Evolutionary conservation across 2,888 invertebrate species (phyloP), one percentile per base, ranked within the genome.

Genomic region (Axea sp.): DNA sequence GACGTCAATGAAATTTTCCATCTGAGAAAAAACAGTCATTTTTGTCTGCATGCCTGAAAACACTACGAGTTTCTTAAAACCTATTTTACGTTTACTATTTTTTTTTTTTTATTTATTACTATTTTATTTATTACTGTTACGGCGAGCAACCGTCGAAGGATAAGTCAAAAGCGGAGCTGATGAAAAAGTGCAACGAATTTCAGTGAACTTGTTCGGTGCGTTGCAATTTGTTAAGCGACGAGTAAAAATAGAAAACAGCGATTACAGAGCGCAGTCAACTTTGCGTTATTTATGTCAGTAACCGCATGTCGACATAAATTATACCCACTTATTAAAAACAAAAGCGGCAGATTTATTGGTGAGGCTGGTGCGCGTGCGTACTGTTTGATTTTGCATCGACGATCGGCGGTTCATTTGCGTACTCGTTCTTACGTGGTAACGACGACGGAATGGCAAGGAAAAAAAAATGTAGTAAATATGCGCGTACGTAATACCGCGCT

Each of bases 381-480:
- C 28, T 35, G 43, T 65, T 53, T 45, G 43, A 51, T 53, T 65
- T 65, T 45, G 31, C 35, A 65, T 65, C 53, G 11, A 31, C 64
- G 43, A 41, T 41, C 30, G 26, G 37, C 31, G 45, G 53, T 65
- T 65, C 53, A 65, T 65, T 65, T 65, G 65, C 65, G 65, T 65
- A 65, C 65, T 53, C 45, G 65, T 65, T 65, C 45, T 45, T 65
- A 53, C 45, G 65, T 35, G 35, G 30, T 30, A 30, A 55, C 39
- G 30, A 22, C 55, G 39, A 22, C 30, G 22, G 26, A 30, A 8
- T 17, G 33, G 51, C 4, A 28, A 12, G 39, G 19, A 2, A 4
- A 19, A 19, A 55, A 43, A 43, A 57, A 31, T 35, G 59, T 57
- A 12, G 43, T 28, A 53, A 55, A 53, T 45, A 55, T 45, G 53